Base-by-base conservation (phyloP, 2,888 invertebrate genomes). In the Acanthosoma haemorrhoidale region DNA sequence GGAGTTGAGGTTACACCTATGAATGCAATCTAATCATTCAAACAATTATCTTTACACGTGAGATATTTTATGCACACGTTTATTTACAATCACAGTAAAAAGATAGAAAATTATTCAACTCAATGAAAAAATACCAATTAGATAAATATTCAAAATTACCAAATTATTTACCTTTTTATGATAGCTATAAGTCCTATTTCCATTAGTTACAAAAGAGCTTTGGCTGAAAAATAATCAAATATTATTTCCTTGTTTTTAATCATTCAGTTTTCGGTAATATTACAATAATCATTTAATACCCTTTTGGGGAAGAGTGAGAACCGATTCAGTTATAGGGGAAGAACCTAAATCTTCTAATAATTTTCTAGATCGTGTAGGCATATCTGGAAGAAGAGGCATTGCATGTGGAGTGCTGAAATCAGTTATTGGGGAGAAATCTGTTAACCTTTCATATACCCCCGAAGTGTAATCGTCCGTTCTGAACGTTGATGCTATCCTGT, bases 311-410 rank as follows among this genome's bases (percentile, higher is more conserved):
- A 77, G 73, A 58, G 75, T 74, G 67, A 76, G 75, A 58, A 77
- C 76, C 38, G 78, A 77, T 73, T 78, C 79, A 51, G 78, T 78
- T 71, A 80, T 79, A 21, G 80, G 80, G 18, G 79, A 78, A 71
- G 80, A 80, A 58, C 81, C 81, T 71, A 82, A 76, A 76, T 82
- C 81, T 76, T 82, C 82, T 58, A 82, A 77, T 58, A 82, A 77
- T 75, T 83, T 83, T 71, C 85, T 77, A 29, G 84, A 84, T 68
- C 83, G 79, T 43, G 82, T 82, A 39, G 83, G 84, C 79, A 85
- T 83, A 77, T 85, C 85, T 57, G 83, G 83, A 71, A 85, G 79
- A 58, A 85, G 78, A 16, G 84, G 84, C 84, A 85, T 85, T 16
- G 84, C 84, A 13, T 84, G 83, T 6, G 79, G 79, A 36, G 78